Percentiles rank a stretch among this genome's conserved stretches.
phyloP scores from a whole-genome alignment of 1,140 invertebrate genomes.

The Eueides isabella region DNA sequence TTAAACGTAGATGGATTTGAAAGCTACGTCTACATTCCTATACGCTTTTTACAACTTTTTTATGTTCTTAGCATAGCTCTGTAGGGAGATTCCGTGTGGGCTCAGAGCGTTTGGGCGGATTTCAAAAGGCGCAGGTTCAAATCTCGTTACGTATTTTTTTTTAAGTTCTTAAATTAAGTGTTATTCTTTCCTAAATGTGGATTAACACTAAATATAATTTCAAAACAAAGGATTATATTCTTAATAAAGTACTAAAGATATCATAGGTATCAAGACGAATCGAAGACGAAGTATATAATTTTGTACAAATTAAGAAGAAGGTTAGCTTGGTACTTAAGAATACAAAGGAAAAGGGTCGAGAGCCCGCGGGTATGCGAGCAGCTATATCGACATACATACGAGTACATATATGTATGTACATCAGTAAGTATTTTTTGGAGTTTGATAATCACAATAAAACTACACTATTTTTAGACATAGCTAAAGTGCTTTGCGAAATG shows the following conservation, averaged over 20 bases:
- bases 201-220: no score
- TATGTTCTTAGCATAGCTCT: no score
- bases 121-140: no score
- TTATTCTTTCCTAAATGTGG: no score
- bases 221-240: not conserved
- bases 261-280: not conserved
- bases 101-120: no score
- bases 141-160: no score
- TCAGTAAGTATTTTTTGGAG: not conserved
- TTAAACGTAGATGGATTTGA: no score
- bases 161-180: no score
- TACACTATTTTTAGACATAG: slow-evolving; percentile 1
- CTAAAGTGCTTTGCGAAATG: not conserved
- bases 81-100: no score
- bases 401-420: no score
- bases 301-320: slow-evolving; percentile 12
- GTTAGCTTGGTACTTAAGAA: slow-evolving; percentile 7
- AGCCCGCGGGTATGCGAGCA: slow-evolving; percentile 7
- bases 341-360: slow-evolving; percentile 13
- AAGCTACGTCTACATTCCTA: no score
- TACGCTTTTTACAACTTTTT: no score
- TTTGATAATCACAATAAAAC: slow-evolving; percentile 1
- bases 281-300: slow-evolving; percentile 7
- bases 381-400: not conserved
- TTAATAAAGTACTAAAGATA: not conserved